Base-by-base conservation (phyloP, 2,888 invertebrate genomes). In the Rhorus exstirpatorius region DNA sequence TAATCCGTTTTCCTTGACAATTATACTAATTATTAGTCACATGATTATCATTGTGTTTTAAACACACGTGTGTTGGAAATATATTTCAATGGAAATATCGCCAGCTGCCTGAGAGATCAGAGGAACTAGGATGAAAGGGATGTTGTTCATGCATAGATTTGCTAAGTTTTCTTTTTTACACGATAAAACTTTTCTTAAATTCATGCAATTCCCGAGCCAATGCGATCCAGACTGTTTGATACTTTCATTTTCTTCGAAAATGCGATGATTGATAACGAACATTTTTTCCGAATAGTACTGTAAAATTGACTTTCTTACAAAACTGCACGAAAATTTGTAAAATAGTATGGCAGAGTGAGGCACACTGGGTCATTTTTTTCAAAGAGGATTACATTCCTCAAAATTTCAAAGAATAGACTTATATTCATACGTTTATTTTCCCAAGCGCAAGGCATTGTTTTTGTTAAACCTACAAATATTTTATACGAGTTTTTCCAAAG, bases 171-270 rank as follows among this genome's bases (percentile, higher is more conserved):
- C 1, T 1, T 21, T 12, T 6, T 46, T 26, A n/a, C n/a, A n/a
- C n/a, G n/a, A 21, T 3, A 19, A 14, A 61, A 26, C 0, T 14
- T 53, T 41, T 3, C 1, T 14, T 6, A 26, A 35, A 31, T 31
- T 26, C 10, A 53, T 53, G 53, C 53, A 51, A 68, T 24, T 60
- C 10, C 67, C 19, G 26, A 19, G 35, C 49, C 41, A 58, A 70
- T 19, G 44, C 12, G 12, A 77, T 58, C 61, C 58, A 68, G 53
- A 77, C n/a, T 67, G 53, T 68, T 68, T 46, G 61, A 77, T 26
- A 65, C 19, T 60, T 70, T 70, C 19, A 6, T 21, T 24, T 21
- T 61, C 35, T 8, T 41, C 24, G n/a, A n/a, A n/a, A n/a, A n/a
- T 51, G n/a, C 51, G 14, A n/a, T 12, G n/a, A 58, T 21, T 67